A percentile compares a stretch with the other conserved stretches of the same genome.
phyloP scores from a whole-genome alignment of 2,113 vertebrate species.

The Pteropus alecto region DNA sequence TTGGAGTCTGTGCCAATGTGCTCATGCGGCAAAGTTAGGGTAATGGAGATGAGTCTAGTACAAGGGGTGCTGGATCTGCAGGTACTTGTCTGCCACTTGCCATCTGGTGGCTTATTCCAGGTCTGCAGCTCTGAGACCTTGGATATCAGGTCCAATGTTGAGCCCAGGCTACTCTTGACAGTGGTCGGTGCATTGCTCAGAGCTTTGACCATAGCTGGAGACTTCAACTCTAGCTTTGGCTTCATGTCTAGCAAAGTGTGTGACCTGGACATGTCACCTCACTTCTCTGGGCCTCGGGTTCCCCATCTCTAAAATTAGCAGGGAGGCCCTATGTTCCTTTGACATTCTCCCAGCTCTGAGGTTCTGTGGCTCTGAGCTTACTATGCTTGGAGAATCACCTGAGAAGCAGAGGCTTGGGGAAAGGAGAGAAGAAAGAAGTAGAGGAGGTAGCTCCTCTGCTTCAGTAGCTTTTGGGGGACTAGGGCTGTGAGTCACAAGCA shows the following conservation, averaged over 20 bases:
- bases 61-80: neutral
- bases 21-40: neutral
- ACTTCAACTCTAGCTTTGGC: neutral
- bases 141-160: neutral
- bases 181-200: too few species aligned
- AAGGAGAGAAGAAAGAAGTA: neutral
- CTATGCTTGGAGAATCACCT: neutral
- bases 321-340: neutral
- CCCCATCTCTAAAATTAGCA: neutral
- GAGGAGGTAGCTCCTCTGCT: neutral
- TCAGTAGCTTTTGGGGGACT: neutral
- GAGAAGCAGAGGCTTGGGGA: neutral
- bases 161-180: neutral
- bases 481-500: neutral
- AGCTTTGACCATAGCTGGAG: neutral
- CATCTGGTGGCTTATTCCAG: neutral
- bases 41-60: fast-evolving
- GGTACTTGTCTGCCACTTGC: neutral
- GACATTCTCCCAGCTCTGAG: neutral
- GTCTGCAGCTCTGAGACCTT: neutral
- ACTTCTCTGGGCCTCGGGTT: neutral
- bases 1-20: neutral
- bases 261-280: neutral
- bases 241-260: neutral
- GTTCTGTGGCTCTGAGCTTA: neutral